A percentile compares a stretch with the other conserved stretches of the same genome.
phyloP scores from a whole-genome alignment of 2,888 invertebrate genomes.

The Ectemnius cavifrons region DNA sequence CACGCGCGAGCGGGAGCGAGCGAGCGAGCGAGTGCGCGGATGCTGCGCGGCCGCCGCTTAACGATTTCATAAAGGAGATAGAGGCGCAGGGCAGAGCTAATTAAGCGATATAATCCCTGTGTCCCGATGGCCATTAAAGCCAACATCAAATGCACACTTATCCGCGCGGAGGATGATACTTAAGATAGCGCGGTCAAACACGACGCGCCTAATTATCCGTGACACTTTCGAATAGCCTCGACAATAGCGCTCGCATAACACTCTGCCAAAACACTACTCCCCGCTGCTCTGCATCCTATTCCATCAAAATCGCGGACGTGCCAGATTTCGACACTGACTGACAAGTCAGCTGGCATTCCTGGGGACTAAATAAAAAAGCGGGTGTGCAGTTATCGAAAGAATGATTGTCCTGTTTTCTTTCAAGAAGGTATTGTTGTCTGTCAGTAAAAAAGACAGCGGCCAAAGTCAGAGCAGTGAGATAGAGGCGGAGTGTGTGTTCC shows the following conservation, averaged over 20 bases:
- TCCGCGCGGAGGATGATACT: conserved; percentile 57
- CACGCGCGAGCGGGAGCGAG: conserved; percentile 51
- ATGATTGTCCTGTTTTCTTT: not conserved
- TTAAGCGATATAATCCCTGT: conserved; percentile 69
- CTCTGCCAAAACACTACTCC: not conserved
- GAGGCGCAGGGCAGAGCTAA: conserved; percentile 61
- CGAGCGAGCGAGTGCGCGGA: too few relatives aligned
- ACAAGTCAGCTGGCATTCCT: not conserved
- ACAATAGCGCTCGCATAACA: conserved; percentile 18
- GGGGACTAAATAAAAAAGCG: not conserved
- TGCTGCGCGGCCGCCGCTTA: conserved; percentile 43
- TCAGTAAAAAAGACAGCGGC: conserved; percentile 18
- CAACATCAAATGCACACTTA: conserved; percentile 62
- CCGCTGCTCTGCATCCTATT: not conserved
- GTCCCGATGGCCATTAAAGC: conserved; percentile 56
- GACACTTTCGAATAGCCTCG: conserved; percentile 43
- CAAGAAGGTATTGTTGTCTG: conserved; percentile 26
- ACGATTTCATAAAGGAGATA: conserved; percentile 72
- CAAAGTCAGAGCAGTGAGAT: not conserved
- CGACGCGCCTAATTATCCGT: conserved; percentile 59
- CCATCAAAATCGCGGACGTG: too few relatives aligned
- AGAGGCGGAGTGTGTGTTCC: conserved; percentile 51
- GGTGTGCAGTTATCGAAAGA: not conserved
- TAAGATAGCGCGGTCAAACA: conserved; percentile 58
- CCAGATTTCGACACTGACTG: not conserved